Percentiles rank a stretch among this genome's conserved stretches.
These are phyloP conservation scores for Physocephala rufipes DNA, from an alignment of 2,888 invertebrate species.

Conservation along the genomic window DNA sequence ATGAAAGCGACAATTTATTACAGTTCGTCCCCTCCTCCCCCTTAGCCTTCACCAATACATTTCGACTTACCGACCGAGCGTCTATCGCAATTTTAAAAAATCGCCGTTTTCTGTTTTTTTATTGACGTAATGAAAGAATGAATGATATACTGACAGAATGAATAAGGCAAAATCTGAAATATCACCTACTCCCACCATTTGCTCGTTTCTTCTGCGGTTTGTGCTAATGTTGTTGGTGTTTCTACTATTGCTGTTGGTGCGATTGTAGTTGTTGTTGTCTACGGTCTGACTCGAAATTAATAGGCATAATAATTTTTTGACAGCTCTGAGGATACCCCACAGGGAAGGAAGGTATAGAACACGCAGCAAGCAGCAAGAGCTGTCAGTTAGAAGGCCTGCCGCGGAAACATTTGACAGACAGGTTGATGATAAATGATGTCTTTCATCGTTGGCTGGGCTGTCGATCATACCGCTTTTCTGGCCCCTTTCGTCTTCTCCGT, in stretches of 20 bases:
- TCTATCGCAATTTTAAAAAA: slow-evolving; percentile 4
- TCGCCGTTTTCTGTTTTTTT: slow-evolving; percentile 48
- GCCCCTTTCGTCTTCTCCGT: not conserved
- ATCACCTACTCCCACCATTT: slow-evolving; percentile 15
- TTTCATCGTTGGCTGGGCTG: slow-evolving; percentile 39
- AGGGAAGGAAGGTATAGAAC: not conserved
- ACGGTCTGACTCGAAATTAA: slow-evolving; percentile 53
- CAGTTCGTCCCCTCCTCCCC: not conserved
- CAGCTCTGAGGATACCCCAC: slow-evolving; percentile 61
- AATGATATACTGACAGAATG: slow-evolving; percentile 62
- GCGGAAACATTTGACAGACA: slow-evolving; percentile 44
- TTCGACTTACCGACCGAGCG: slow-evolving; percentile 44
- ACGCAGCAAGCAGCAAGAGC: slow-evolving; percentile 8
- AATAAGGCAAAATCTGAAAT: slow-evolving; percentile 51
- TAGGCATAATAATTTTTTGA: slow-evolving; percentile 64
- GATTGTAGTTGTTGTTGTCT: slow-evolving; percentile 23
- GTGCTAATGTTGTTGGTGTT: too few relatives aligned
- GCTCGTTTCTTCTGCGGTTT: not conserved
- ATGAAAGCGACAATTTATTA: slow-evolving; percentile 32
- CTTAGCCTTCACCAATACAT: slow-evolving; percentile 51
- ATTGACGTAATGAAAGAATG: slow-evolving; percentile 65
- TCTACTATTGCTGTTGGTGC: too few relatives aligned
- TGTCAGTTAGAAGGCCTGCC: slow-evolving; percentile 9
- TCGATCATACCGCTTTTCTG: slow-evolving; percentile 15
- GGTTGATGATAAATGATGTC: slow-evolving; percentile 65